Percentiles rank a stretch among this genome's conserved stretches.
These are phyloP conservation scores for Drosophila acutilabella DNA, from an alignment of 2,888 invertebrate genomes.

Conservation along the genomic window DNA sequence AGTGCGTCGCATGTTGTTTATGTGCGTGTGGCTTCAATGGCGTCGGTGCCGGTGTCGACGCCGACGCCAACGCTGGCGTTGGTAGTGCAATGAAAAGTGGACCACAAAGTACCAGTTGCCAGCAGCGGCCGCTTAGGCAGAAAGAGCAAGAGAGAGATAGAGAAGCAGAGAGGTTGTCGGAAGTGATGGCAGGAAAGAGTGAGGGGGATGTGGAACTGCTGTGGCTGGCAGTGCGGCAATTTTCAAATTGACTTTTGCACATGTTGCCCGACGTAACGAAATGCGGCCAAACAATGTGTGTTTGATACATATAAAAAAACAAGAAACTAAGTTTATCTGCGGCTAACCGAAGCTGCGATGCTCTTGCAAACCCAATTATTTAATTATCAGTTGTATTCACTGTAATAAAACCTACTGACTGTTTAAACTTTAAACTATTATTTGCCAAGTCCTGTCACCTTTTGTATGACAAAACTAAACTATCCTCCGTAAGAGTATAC, in stretches of 20 bases:
- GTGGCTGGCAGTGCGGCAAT: constrained; percentile 62
- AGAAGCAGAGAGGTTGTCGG: constrained; percentile 2
- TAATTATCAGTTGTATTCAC: too few relatives aligned
- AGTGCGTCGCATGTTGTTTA: constrained; percentile 57
- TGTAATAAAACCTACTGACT: too few relatives aligned
- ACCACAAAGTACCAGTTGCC: constrained; percentile 73
- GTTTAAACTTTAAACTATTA: too few relatives aligned
- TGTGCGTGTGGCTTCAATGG: constrained; percentile 44
- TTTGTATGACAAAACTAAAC: neutral
- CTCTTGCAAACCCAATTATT: neutral
- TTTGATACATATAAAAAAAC: constrained; percentile 30
- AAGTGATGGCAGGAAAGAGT: constrained; percentile 16
- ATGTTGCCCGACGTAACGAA: constrained; percentile 72
- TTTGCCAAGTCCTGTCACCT: too few relatives aligned
- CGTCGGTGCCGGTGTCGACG: constrained; percentile 4
- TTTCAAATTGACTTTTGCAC: constrained; percentile 82
- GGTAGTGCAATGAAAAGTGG: constrained; percentile 54
- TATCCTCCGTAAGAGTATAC: neutral
- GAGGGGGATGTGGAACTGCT: constrained; percentile 40
- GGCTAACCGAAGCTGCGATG: neutral
- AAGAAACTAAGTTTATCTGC: neutral
- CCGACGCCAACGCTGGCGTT: constrained; percentile 18
- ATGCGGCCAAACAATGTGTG: constrained; percentile 67
- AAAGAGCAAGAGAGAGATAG: too few relatives aligned
- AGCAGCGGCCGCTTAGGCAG: constrained; percentile 37